These are phyloP conservation scores for Triplophysa tibetana DNA, from an alignment of 2,113 vertebrate species.

Conservation along the genomic window DNA sequence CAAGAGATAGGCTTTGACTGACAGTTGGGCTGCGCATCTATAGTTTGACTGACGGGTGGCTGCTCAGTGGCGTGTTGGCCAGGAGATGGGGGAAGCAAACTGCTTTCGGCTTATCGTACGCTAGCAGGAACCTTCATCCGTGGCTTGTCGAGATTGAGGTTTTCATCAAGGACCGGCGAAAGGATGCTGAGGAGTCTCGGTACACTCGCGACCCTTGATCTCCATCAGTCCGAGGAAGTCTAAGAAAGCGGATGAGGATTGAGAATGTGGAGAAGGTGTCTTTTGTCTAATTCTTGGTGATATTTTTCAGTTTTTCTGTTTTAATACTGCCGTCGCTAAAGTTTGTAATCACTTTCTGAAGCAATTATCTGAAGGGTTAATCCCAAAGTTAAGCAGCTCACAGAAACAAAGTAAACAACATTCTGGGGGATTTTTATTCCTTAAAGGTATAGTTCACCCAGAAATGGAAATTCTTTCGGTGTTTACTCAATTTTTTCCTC, in stretches of 20 bases:
- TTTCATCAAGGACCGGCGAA: constrained; percentile 45
- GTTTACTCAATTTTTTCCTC: too few relatives aligned
- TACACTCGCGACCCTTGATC: constrained; percentile 61
- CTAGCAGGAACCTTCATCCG: constrained; percentile 61
- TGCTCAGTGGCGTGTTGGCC: constrained; percentile 33
- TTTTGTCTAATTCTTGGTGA: constrained; percentile 49
- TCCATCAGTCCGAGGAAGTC: constrained; percentile 51
- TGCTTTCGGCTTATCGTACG: constrained; percentile 70
- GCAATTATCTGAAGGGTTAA: constrained; percentile 12
- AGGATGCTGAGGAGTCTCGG: constrained; percentile 33
- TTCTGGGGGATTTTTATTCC: not conserved
- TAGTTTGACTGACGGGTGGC: constrained; percentile 57
- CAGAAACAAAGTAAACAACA: not conserved
- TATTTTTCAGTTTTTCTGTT: not conserved
- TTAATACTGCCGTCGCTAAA: constrained; percentile 1
- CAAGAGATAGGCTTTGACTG: constrained; percentile 71
- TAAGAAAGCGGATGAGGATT: constrained; percentile 11
- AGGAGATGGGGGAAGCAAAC: constrained; percentile 64
- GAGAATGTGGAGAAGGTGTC: constrained; percentile 12
- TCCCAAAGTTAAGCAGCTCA: constrained; percentile 25
- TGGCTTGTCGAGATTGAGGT: constrained; percentile 51
- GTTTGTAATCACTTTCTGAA: not conserved
- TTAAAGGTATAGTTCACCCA: too few relatives aligned
- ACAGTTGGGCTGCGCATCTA: constrained; percentile 66
- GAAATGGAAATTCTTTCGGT: too few relatives aligned